A percentile compares a stretch with the other conserved stretches of the same genome.
Evolutionary conservation across 2,797 vertebrate genomes (phyloP).

Genomic region (Numenius phaeopus): DNA sequence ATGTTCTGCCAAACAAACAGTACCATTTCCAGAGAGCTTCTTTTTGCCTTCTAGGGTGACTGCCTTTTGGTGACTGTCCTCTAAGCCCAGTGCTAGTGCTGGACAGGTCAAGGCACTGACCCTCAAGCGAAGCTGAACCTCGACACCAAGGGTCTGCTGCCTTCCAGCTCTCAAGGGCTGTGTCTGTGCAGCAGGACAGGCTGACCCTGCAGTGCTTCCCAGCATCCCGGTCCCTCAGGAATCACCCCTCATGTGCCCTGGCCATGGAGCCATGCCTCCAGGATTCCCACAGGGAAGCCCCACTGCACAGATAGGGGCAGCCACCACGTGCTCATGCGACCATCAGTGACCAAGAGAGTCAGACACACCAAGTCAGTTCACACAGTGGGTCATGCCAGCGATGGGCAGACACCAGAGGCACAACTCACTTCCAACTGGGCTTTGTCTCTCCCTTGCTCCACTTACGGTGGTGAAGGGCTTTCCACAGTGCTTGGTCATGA

Average conservation of each 20-base stretch:
- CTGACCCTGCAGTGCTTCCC: neutral
- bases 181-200: neutral
- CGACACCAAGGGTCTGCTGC: accelerated
- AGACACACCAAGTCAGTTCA: neutral
- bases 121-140: neutral
- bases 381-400: accelerated
- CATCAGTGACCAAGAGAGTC: accelerated
- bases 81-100: neutral
- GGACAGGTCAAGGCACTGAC: neutral
- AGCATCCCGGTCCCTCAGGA: neutral
- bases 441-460: neutral
- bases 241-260: neutral
- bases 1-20: neutral
- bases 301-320: neutral
- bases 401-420: neutral
- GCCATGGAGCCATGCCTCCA: neutral
- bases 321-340: accelerated
- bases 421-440: neutral
- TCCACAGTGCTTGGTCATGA: accelerated
- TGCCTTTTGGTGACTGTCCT: neutral
- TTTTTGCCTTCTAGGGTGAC: neutral
- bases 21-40: neutral
- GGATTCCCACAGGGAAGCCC: neutral
- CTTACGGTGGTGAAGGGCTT: accelerated
- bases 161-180: neutral